phyloP scores from a whole-genome alignment of 2,888 invertebrate genomes.

The Oscheius sp. region DNA sequence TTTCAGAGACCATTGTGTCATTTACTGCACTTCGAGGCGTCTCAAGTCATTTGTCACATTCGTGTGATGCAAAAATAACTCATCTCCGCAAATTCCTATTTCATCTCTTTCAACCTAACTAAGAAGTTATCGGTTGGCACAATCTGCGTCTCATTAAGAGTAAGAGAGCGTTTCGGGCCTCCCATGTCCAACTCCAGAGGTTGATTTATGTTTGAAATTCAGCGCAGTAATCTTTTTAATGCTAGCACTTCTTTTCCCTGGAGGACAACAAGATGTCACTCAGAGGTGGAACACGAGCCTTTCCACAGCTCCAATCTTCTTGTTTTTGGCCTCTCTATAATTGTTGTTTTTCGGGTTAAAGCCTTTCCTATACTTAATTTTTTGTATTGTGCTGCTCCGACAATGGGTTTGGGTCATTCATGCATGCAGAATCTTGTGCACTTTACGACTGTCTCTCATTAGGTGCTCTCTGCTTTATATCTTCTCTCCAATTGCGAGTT shows the following conservation, averaged over 20 bases:
- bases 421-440: slow-evolving; percentile 24
- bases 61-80: not conserved
- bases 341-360: slow-evolving; percentile 2
- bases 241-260: slow-evolving; percentile 29
- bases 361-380: not conserved
- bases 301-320: slow-evolving; percentile 9
- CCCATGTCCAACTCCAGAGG: not conserved
- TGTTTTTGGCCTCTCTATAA: not conserved
- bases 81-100: not conserved
- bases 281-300: slow-evolving; percentile 32
- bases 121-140: slow-evolving; percentile 13
- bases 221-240: slow-evolving; percentile 34
- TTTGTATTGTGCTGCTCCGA: not conserved
- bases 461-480: too few relatives aligned
- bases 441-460: slow-evolving; percentile 3
- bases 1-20: slow-evolving; percentile 12
- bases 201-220: slow-evolving; percentile 23
- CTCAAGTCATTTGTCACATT: slow-evolving; percentile 6
- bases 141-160: slow-evolving; percentile 11
- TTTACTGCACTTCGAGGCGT: slow-evolving; percentile 6
- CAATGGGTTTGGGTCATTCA: slow-evolving; percentile 12
- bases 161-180: not conserved
- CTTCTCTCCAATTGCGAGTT: not conserved
- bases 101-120: not conserved
- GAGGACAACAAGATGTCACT: slow-evolving; percentile 36